A percentile compares a stretch with the other conserved stretches of the same genome.
These are phyloP conservation scores for Acridotheres tristis DNA, from an alignment of 2,797 vertebrate species.

Conservation along the genomic window DNA sequence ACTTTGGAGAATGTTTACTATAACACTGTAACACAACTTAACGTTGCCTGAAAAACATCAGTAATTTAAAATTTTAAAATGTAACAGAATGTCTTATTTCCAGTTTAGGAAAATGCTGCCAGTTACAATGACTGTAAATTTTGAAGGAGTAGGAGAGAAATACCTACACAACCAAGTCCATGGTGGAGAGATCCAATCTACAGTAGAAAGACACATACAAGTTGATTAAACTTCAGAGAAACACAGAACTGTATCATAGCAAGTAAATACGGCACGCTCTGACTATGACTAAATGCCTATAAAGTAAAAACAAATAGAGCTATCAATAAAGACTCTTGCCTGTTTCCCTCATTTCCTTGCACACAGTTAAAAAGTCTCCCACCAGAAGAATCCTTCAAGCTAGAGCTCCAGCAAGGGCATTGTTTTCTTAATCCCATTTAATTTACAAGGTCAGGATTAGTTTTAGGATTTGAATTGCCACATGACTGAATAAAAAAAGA, in stretches of 20 bases:
- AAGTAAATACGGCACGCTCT: slow-evolving; percentile 36
- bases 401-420: background rate
- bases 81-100: background rate
- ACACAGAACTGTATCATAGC: slow-evolving; percentile 59
- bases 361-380: background rate
- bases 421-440: slow-evolving; percentile 16
- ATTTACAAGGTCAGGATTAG: slow-evolving; percentile 13
- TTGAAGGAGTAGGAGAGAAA: slow-evolving; percentile 32
- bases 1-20: background rate
- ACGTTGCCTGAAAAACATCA: background rate
- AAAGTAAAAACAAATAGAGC: slow-evolving; percentile 57
- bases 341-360: background rate
- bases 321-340: slow-evolving; percentile 6
- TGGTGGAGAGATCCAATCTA: slow-evolving; percentile 97
- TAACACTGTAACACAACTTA: background rate
- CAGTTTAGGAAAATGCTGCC: background rate
- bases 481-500: background rate
- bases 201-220: slow-evolving; percentile 67
- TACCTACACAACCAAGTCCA: slow-evolving; percentile 96
- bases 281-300: slow-evolving; percentile 54
- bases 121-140: background rate
- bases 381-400: background rate
- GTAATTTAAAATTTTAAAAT: background rate
- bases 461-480: background rate
- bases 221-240: slow-evolving; percentile 68